A percentile compares a stretch with the other conserved stretches of the same genome.
phyloP scores from a whole-genome alignment of 2,797 vertebrate genomes.

The Phrynocephalus forsythii region DNA sequence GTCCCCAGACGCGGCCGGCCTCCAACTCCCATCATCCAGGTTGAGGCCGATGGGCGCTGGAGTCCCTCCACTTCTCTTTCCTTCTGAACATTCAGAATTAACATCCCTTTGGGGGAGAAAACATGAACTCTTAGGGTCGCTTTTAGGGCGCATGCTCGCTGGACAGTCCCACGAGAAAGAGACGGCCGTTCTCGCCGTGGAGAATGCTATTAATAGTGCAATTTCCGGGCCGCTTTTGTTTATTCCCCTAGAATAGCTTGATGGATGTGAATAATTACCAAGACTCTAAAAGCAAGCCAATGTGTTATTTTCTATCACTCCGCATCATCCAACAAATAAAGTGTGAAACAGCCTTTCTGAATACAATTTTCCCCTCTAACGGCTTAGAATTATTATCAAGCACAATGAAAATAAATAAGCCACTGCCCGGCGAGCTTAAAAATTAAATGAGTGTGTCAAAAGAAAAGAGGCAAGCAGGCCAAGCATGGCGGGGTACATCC shows the following conservation, averaged over 20 bases:
- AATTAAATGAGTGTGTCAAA: slow-evolving; percentile 74
- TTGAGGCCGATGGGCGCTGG: not conserved
- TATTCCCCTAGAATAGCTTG: slow-evolving; percentile 81
- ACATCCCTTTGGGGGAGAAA: not conserved
- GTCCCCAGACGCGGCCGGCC: not conserved
- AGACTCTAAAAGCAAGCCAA: slow-evolving; percentile 83
- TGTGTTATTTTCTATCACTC: slow-evolving; percentile 81
- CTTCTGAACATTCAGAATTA: not conserved
- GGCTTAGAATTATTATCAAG: slow-evolving; percentile 82
- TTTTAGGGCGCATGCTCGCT: slow-evolving; percentile 4
- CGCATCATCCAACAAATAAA: slow-evolving; percentile 87
- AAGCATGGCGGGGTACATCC: slow-evolving; percentile 19
- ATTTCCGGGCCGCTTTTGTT: slow-evolving; percentile 81
- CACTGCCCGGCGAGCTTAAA: slow-evolving; percentile 75
- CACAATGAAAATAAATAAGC: slow-evolving; percentile 83
- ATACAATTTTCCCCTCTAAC: slow-evolving; percentile 85
- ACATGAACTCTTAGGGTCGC: not conserved
- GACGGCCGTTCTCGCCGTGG: slow-evolving; percentile 45
- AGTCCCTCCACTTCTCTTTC: not conserved
- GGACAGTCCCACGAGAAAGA: slow-evolving; percentile 48
- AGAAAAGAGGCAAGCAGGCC: slow-evolving; percentile 27
- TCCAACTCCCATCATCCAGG: not conserved
- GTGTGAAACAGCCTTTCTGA: slow-evolving; percentile 84
- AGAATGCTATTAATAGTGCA: slow-evolving; percentile 78
- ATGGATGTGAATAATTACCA: slow-evolving; percentile 84